Conservation (phyloP, 2,113 vertebrate species). For the Menidia beryllina region DNA sequence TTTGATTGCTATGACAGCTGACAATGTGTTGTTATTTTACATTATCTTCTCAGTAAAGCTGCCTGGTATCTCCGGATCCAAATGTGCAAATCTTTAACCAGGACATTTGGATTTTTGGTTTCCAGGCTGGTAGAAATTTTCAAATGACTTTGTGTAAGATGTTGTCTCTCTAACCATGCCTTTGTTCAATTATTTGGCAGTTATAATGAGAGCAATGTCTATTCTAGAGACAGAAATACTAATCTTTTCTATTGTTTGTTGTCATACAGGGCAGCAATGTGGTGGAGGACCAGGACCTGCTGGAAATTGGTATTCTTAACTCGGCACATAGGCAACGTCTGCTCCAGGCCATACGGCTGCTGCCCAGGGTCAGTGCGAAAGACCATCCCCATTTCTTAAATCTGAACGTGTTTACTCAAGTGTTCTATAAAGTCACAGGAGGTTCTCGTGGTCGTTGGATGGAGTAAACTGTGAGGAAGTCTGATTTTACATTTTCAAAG, state of each 20-base stretch:
- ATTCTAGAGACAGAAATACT: background rate
- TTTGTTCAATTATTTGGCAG: background rate
- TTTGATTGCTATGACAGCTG: no score
- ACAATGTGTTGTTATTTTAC: no score
- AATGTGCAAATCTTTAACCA: no score
- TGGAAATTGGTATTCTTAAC: slow-evolving; percentile 98
- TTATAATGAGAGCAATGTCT: background rate
- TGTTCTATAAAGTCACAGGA: background rate
- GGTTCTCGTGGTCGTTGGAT: background rate
- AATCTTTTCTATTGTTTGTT: slow-evolving; percentile 2
- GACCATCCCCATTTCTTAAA: background rate
- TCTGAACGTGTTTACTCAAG: background rate
- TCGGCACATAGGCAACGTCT: slow-evolving; percentile 97
- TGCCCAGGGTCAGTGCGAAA: slow-evolving; percentile 88
- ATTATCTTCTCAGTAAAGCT: no score
- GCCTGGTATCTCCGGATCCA: no score
- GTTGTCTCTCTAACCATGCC: no score
- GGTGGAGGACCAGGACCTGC: slow-evolving; percentile 97
- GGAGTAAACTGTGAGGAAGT: background rate
- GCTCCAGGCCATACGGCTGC: slow-evolving; percentile 97
- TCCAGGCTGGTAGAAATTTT: no score
- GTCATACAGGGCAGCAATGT: slow-evolving; percentile 93
- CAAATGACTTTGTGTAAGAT: no score
- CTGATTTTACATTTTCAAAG: background rate
- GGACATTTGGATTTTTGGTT: no score